These are phyloP conservation scores for Schizopygopsis pylzovi DNA, from an alignment of 2,797 vertebrate genomes.

Conservation along the genomic window DNA sequence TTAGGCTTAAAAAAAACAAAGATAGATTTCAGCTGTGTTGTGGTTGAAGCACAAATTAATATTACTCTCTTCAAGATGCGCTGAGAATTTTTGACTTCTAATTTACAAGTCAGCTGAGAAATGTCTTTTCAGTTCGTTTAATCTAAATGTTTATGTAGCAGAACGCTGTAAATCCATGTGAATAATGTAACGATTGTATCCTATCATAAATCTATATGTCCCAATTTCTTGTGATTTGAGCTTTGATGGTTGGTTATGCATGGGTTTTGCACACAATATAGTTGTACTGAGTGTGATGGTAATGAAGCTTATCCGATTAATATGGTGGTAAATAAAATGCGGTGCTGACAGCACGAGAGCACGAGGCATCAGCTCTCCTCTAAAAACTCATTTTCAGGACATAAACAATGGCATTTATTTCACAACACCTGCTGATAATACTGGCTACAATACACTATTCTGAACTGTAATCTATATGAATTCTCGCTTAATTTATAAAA, in stretches of 20 bases:
- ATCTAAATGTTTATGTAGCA: not conserved
- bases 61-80: not conserved
- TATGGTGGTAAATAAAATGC: constrained; percentile 12
- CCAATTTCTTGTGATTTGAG: not conserved
- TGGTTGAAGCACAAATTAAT: constrained; percentile 2
- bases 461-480: not conserved
- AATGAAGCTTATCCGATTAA: constrained; percentile 19
- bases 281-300: not conserved
- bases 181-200: constrained; percentile 3
- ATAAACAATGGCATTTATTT: not conserved
- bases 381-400: not conserved
- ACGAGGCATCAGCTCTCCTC: not conserved
- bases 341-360: not conserved
- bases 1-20: not conserved
- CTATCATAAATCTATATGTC: not conserved
- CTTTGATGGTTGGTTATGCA: not conserved
- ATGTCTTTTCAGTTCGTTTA: constrained; percentile 13
- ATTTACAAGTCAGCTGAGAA: constrained; percentile 17
- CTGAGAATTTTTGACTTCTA: not conserved
- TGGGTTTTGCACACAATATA: not conserved
- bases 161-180: not conserved
- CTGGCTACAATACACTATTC: constrained; percentile 69
- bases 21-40: not conserved
- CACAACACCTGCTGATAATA: constrained; percentile 86
- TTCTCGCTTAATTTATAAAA: not conserved